Base-by-base conservation (phyloP, 2,113 vertebrate species). In the Sciurus niger region DNA sequence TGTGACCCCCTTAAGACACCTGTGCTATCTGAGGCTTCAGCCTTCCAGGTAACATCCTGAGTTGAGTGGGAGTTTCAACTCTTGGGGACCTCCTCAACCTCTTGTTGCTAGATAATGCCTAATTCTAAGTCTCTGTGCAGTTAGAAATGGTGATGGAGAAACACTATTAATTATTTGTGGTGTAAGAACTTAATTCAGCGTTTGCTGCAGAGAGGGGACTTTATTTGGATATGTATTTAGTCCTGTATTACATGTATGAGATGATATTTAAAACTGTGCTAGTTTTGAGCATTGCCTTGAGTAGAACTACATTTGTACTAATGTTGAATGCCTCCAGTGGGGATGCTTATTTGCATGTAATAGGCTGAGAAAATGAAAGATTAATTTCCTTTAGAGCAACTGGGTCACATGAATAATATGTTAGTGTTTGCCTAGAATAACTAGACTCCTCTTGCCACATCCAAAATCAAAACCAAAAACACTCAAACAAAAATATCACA, bases 371-470 rank as follows among this genome's bases (percentile, higher is more conserved):
- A 60, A 86, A 89, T 78, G 80, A 63, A 86, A 12, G 30, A 83
- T 97, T 93, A 32, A 72, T 79, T 92, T 93, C 43, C 28, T 84
- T 77, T 73, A 34, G 60, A 82, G 13, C 70, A 78, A 67, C 72
- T 84, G 70, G 48, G 34, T 89, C 25, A 43, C 4, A 6, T 83
- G 55, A 93, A 92, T 82, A 68, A 93, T 53, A 22, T 68, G 72
- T 90, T 53, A 43, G 65, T 68, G 17, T 79, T 95, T 94, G 24
- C 48, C 24, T 68, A 68, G 63, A 72, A 73, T 90, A 73, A 53
- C 40, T 63, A 16, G 72, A 6, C 10, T 55, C 16, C 17, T 8
- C 4, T 94, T 16, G 25, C 20, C 34, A 58, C 28, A 48, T 76
- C 65, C 67, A 46, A 84, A 96, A 76, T 46, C 22, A n/a, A 84